Evolutionary conservation across 2,113 vertebrate genomes (phyloP).

Genomic region (Chrysochloris asiatica): DNA sequence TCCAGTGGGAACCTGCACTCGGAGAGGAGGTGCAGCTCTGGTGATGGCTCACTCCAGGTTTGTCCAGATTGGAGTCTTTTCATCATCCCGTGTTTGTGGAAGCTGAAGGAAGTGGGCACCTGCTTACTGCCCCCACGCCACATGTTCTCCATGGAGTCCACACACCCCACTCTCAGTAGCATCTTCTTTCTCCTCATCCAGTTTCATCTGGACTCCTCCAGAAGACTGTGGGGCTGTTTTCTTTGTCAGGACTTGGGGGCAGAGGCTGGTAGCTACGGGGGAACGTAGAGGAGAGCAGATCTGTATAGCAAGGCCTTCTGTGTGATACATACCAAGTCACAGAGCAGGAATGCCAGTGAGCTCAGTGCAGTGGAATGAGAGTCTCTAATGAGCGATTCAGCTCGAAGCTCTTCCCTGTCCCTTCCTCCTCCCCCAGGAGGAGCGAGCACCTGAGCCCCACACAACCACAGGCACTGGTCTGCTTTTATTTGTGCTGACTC

Average conservation of each 20-base stretch:
- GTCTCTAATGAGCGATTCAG: background rate
- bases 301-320: background rate
- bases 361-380: background rate
- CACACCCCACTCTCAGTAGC: background rate
- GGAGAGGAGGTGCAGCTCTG: slow-evolving; percentile 71
- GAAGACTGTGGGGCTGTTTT: background rate
- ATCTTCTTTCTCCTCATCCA: background rate
- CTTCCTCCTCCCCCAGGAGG: too few species aligned
- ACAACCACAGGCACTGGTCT: background rate
- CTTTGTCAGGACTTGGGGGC: background rate
- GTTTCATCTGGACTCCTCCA: background rate
- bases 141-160: background rate
- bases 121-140: background rate
- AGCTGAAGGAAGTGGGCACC: background rate
- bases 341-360: background rate
- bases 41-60: slow-evolving; percentile 61
- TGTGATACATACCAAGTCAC: background rate
- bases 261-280: background rate
- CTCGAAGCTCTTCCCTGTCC: background rate
- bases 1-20: slow-evolving; percentile 78
- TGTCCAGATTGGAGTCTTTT: slow-evolving; percentile 60
- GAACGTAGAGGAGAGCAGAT: background rate
- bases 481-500: background rate
- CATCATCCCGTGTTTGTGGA: slow-evolving; percentile 40
- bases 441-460: background rate